These are phyloP conservation scores for Notamacropus eugenii DNA, from an alignment of 2,797 vertebrate species.

Conservation along the genomic window DNA sequence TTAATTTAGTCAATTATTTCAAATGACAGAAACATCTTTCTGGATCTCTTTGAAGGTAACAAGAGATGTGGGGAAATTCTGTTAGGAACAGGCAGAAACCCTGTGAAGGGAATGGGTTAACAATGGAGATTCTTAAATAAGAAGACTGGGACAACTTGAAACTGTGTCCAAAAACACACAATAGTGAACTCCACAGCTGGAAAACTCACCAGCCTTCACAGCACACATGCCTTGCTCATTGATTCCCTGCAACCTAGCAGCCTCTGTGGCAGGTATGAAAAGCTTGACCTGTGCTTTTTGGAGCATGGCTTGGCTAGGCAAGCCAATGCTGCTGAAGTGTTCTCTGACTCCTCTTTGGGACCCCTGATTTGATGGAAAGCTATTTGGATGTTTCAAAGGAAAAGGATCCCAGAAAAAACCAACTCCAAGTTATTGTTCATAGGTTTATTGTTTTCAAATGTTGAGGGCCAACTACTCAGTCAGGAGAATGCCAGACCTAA, in stretches of 20 bases:
- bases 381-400: conserved; percentile 5
- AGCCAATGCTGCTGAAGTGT: not conserved
- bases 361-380: not conserved
- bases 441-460: not conserved
- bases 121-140: not conserved
- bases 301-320: not conserved
- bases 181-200: not conserved
- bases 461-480: not conserved
- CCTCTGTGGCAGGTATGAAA: not conserved
- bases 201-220: not conserved
- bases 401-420: not conserved
- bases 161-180: not conserved
- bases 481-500: not conserved
- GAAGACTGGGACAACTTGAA: not conserved
- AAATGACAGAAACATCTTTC: not conserved
- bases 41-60: not conserved
- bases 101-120: not conserved
- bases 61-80: not conserved
- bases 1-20: not conserved
- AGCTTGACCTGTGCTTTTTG: not conserved
- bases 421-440: not conserved
- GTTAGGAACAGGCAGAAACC: not conserved
- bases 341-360: not conserved
- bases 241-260: not conserved
- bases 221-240: not conserved